Evolutionary conservation across 2,888 invertebrate genomes (phyloP).

Genomic region (Aphodius sticticus): DNA sequence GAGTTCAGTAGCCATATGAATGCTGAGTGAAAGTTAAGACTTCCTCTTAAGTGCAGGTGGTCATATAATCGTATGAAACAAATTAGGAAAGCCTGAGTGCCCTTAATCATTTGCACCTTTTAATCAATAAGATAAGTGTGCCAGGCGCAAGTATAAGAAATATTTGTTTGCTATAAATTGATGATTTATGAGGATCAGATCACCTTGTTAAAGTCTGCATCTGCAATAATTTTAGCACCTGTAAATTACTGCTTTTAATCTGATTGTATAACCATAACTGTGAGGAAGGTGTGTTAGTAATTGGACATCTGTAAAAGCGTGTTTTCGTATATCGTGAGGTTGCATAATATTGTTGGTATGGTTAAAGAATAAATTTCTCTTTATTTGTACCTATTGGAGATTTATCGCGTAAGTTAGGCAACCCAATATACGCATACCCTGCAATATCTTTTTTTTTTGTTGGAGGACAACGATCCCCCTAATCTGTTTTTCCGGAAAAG

Average conservation of each 20-base stretch:
- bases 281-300: background rate
- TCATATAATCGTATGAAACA: background rate
- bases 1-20: background rate
- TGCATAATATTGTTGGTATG: background rate
- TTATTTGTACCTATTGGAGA: background rate
- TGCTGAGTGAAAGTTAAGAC: background rate
- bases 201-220: background rate
- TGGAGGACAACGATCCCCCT: too few species aligned
- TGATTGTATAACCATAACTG: background rate
- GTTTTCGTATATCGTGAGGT: background rate
- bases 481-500: too few species aligned
- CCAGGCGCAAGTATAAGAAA: background rate
- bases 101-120: background rate
- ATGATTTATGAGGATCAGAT: background rate
- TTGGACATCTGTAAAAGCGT: background rate
- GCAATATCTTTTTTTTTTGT: too few species aligned
- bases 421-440: background rate
- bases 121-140: slow-evolving; percentile 4
- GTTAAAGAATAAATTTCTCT: slow-evolving; percentile 20
- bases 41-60: background rate
- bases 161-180: background rate
- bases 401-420: background rate
- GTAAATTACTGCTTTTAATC: background rate
- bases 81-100: background rate
- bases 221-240: background rate